Evolutionary conservation across 2,888 invertebrate species (phyloP), one percentile per base, ranked within the genome.

Genomic region (Flexamia atlantica): DNA sequence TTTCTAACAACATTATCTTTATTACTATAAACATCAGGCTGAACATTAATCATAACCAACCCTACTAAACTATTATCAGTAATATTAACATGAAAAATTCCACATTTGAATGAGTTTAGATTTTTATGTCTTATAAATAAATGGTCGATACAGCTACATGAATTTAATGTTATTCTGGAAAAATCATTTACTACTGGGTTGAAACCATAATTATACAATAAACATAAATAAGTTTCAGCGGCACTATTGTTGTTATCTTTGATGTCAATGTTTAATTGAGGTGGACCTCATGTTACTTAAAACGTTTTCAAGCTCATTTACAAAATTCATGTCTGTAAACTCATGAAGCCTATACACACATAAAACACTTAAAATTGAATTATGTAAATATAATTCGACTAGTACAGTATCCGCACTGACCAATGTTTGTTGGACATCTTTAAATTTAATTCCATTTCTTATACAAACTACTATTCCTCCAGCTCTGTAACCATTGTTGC

Each of bases 291-390:
- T 2, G 1, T 68, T 68, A n/a, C 2, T 7, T 20, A 68, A 17
- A 1, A 68, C 17, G n/a, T 5, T 30, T 30, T 68, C 36, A 4
- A 68, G 30, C 5, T 68, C 68, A 17, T 1, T 14, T 68, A 68
- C n/a, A 68, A 68, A 68, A 30, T 7, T 3, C 9, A 2, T 7
- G 2, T 30, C 68, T 9, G 30, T 14, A 30, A 30, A 30, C 4
- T 32, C n/a, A n/a, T 68, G 68, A 1, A 68, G 32, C 17, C 68
- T 68, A 68, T 68, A 68, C 1, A 68, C 68, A 23, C 5, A 30
- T 4, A 68, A 2, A 10, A 68, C 28, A 30, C 9, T 30, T 20
- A 68, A 7, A 5, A 68, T 30, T 5, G n/a, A 4, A 28, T 17
- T 10, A 7, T 32, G 3, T 17, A 32, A 14, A 3, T 30, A 4